Evolutionary conservation across 2,888 invertebrate species (phyloP).

Genomic region (Operophtera brumata): DNA sequence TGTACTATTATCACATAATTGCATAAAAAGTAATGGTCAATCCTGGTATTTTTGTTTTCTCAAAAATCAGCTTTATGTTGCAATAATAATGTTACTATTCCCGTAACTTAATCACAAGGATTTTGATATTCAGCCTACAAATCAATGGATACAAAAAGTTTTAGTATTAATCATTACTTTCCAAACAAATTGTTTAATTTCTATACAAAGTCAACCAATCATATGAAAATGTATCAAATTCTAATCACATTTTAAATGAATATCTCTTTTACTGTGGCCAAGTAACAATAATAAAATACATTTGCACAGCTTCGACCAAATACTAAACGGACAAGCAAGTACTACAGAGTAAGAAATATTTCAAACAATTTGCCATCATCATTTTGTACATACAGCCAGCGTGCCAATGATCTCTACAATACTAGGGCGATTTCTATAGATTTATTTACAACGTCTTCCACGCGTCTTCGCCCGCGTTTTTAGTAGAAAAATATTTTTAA

Average conservation of each 20-base stretch:
- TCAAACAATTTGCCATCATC: conserved; percentile 11
- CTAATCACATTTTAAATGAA: conserved; percentile 7
- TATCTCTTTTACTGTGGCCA: conserved; percentile 16
- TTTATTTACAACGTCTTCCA: too few species aligned
- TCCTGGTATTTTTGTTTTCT: not conserved
- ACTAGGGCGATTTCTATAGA: not conserved
- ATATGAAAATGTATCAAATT: too few species aligned
- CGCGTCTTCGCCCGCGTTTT: too few species aligned
- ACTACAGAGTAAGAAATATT: conserved; percentile 18
- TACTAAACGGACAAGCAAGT: conserved; percentile 6
- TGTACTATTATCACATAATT: too few species aligned
- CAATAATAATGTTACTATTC: conserved; percentile 6
- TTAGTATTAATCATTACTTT: conserved; percentile 11
- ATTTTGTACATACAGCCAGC: conserved; percentile 11
- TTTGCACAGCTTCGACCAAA: conserved; percentile 8
- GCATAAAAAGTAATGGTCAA: conserved; percentile 1
- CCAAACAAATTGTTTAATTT: conserved; percentile 1
- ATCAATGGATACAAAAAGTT: not conserved
- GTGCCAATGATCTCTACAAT: conserved; percentile 1
- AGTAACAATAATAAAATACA: not conserved
- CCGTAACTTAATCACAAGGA: conserved; percentile 11
- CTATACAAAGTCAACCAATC: conserved; percentile 8
- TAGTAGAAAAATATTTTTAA: too few species aligned
- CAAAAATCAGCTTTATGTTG: conserved; percentile 4
- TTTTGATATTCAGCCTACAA: conserved; percentile 5